A percentile compares a stretch with the other conserved stretches of the same genome.
Evolutionary conservation across 2,113 vertebrate species (phyloP).

Genomic region (Channa argus): DNA sequence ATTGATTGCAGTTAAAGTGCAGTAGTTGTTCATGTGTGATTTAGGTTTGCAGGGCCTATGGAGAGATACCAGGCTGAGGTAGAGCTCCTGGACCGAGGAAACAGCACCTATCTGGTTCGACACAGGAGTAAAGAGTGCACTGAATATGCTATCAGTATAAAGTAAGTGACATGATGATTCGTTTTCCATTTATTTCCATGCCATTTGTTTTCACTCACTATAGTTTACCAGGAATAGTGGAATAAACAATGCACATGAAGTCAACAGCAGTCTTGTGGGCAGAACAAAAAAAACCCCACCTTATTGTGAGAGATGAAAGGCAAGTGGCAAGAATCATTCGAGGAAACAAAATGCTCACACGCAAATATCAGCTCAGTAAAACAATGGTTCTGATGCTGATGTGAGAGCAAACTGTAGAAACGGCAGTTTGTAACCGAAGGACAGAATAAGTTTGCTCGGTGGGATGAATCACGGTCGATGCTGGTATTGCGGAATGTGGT

Average conservation of each 20-base stretch:
- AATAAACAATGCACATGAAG: conserved; percentile 26
- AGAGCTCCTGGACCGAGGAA: conserved; percentile 90
- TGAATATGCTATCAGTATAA: conserved; percentile 96
- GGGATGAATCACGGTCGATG: not conserved
- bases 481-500: not conserved
- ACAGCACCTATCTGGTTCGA: conserved; percentile 93
- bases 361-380: conserved; percentile 30
- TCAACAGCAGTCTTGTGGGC: conserved; percentile 21
- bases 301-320: conserved; percentile 16
- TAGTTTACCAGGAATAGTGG: not conserved
- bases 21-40: conserved; percentile 52
- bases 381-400: not conserved
- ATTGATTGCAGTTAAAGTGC: conserved; percentile 50
- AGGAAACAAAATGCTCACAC: conserved; percentile 31
- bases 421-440: not conserved
- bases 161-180: conserved; percentile 84
- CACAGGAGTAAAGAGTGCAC: conserved; percentile 91
- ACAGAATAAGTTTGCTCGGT: not conserved
- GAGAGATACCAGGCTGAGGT: conserved; percentile 92
- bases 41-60: conserved; percentile 95
- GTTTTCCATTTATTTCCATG: conserved; percentile 10
- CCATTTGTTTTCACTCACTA: not conserved
- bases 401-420: conserved; percentile 29
- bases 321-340: conserved; percentile 29
- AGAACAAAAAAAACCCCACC: conserved; percentile 14